Evolutionary conservation across 2,113 vertebrate species (phyloP).

Genomic region (Hassar affinis): DNA sequence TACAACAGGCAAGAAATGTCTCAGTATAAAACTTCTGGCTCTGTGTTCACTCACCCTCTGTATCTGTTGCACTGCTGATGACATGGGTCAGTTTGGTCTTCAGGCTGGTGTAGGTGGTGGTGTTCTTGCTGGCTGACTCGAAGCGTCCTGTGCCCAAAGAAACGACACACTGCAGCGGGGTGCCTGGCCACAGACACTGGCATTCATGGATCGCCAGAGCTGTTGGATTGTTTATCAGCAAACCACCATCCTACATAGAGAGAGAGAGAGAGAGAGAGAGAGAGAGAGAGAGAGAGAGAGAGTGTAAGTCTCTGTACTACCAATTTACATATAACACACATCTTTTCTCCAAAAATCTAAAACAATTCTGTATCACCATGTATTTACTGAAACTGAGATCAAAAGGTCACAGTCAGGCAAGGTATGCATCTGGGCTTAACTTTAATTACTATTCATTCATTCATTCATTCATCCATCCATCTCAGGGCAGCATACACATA

Average conservation of each 20-base stretch:
- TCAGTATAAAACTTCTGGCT: background rate
- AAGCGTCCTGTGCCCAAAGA: slow-evolving; percentile 89
- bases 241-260: slow-evolving; percentile 84
- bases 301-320: background rate
- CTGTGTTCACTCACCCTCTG: slow-evolving; percentile 79
- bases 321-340: background rate
- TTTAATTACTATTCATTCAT: background rate
- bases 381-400: background rate
- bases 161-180: slow-evolving; percentile 86
- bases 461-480: background rate
- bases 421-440: background rate
- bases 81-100: slow-evolving; percentile 89
- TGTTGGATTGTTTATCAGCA: slow-evolving; percentile 94
- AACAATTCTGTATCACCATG: background rate
- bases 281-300: background rate
- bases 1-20: background rate
- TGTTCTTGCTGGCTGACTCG: slow-evolving; percentile 73
- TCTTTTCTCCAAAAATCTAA: background rate
- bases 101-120: slow-evolving; percentile 83
- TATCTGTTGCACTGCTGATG: slow-evolving; percentile 96
- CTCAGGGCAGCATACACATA: background rate
- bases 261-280: background rate
- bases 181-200: slow-evolving; percentile 90
- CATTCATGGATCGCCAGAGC: slow-evolving; percentile 90
- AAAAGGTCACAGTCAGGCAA: background rate